Evolutionary conservation across 1,140 invertebrate species (phyloP).

Genomic region (Trinorchestia longiramus): DNA sequence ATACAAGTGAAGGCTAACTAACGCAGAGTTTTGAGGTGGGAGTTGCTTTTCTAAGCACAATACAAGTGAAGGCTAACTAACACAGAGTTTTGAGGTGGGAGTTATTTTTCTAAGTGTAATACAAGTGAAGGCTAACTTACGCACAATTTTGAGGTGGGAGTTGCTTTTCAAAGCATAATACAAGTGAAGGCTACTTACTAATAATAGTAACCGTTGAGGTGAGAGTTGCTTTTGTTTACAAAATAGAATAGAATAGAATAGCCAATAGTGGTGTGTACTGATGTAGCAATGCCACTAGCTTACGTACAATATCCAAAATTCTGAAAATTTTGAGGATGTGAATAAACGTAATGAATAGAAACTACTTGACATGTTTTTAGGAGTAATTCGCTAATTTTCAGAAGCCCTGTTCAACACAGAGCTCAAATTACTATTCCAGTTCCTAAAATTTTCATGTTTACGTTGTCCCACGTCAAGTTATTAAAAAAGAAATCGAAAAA

Average conservation of each 20-base stretch:
- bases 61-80: not conserved
- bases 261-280: too few species aligned
- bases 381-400: not conserved
- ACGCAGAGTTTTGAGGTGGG: not conserved
- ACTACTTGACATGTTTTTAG: not conserved
- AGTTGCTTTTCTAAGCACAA: not conserved
- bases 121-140: not conserved
- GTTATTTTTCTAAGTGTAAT: not conserved
- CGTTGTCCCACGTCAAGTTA: not conserved
- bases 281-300: not conserved
- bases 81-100: not conserved
- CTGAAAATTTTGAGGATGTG: not conserved
- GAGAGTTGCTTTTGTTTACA: not conserved
- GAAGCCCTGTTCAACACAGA: not conserved
- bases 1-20: not conserved
- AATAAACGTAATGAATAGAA: not conserved
- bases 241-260: too few species aligned
- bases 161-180: not conserved
- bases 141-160: not conserved
- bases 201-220: not conserved
- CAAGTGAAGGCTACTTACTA: not conserved
- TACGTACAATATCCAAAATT: not conserved
- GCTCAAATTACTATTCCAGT: not conserved
- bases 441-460: not conserved
- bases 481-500: not conserved